A percentile compares a stretch with the other conserved stretches of the same genome.
Conservation (phyloP, 2,888 invertebrate species). For the Euzetes globulus region DNA sequence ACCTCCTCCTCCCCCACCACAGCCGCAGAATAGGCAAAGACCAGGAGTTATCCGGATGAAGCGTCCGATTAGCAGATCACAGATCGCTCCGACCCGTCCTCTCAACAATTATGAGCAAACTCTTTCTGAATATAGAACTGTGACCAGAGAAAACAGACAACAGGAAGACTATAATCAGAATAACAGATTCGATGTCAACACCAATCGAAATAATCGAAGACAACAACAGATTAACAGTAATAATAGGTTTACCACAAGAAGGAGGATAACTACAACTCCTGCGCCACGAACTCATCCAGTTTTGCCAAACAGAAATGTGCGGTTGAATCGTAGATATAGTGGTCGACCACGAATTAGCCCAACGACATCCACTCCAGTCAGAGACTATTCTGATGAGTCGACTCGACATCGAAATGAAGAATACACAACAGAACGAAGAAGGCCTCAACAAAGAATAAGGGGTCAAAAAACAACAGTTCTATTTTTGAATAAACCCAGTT, state of each 20-base stretch:
- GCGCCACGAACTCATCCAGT: constrained; percentile 15
- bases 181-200: background rate
- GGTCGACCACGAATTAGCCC: background rate
- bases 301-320: constrained; percentile 26
- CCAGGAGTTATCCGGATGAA: background rate
- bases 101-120: background rate
- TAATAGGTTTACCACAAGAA: constrained; percentile 15
- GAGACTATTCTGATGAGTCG: constrained; percentile 1
- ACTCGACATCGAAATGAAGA: constrained; percentile 8
- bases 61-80: background rate
- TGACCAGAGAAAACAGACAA: constrained; percentile 7
- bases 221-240: background rate
- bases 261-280: constrained; percentile 27
- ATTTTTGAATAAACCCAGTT: constrained; percentile 1
- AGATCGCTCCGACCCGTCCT: constrained; percentile 9
- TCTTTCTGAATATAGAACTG: constrained; percentile 4
- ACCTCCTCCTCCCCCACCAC: no score
- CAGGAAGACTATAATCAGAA: background rate
- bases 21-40: constrained; percentile 1
- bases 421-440: background rate
- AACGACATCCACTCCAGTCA: background rate
- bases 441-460: constrained; percentile 11
- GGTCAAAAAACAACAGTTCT: constrained; percentile 2
- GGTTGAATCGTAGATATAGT: constrained; percentile 33
- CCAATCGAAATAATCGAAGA: background rate